Evolutionary conservation across 2,113 vertebrate species (phyloP).

Genomic region (Callospermophilus lateralis): DNA sequence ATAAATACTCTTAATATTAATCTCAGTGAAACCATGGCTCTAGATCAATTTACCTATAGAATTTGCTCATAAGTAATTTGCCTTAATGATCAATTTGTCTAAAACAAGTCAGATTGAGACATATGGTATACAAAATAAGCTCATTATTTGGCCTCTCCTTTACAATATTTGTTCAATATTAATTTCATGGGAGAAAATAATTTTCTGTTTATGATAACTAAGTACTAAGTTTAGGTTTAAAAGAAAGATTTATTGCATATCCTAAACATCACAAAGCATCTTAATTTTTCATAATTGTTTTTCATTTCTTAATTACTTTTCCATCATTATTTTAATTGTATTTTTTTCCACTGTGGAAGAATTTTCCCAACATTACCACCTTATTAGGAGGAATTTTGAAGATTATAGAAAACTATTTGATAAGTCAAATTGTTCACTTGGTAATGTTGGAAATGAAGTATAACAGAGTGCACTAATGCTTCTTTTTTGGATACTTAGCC

Average conservation of each 20-base stretch:
- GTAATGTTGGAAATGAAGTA: neutral
- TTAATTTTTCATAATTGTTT: neutral
- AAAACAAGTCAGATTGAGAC: neutral
- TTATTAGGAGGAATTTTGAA: neutral
- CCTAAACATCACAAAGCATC: neutral
- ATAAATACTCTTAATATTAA: neutral
- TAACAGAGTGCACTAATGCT: neutral
- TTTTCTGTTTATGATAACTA: neutral
- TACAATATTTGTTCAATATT: slow-evolving; percentile 30
- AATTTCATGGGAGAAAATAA: neutral
- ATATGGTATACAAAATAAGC: neutral
- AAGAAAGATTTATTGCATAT: neutral
- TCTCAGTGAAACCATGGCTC: neutral
- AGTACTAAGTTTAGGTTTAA: neutral
- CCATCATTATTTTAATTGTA: neutral
- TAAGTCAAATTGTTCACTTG: neutral
- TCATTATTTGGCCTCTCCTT: neutral
- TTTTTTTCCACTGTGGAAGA: neutral
- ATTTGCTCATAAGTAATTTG: neutral
- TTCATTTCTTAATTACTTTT: neutral
- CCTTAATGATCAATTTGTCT: neutral
- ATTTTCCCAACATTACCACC: neutral
- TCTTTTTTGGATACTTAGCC: neutral
- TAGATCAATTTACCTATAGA: neutral
- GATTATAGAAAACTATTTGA: neutral